Evolutionary conservation across 2,888 invertebrate species (phyloP), one percentile per base, ranked within the genome.

Genomic region (Lycia hirtaria): DNA sequence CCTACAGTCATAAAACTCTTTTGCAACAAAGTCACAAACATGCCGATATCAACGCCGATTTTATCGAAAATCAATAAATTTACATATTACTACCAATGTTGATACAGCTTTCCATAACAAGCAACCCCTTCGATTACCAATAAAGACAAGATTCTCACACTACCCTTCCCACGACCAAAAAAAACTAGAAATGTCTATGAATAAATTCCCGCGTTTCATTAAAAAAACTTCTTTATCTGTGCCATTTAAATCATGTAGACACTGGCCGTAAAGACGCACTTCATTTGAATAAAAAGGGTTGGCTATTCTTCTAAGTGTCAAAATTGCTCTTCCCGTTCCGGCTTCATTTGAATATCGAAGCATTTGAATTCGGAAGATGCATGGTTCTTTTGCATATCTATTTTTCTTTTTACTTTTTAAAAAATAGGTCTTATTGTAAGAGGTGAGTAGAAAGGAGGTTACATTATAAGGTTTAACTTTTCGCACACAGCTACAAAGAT

Each of bases 221-320:
- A 60, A 78, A 77, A n/a, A 75, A 65, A 77, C 78, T 71, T 74
- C 75, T 83, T 87, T 87, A 86, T 86, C 85, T 85, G 73, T 76
- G 70, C 71, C 76, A 47, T 56, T 76, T 80, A 78, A 75, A 69
- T 67, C 45, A 47, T 47, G 56, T 64, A 68, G 71, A 80, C 75
- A 82, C 86, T 86, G 85, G 81, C 80, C 82, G 76, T 76, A 81
- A 78, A 81, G 77, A 80, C 71, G 72, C 75, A 79, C 79, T 73
- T 75, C 80, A 89, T 89, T 89, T 89, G 81, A 89, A 90, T 89
- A 87, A 79, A 75, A 80, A 83, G 84, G 84, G 87, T 86, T 85
- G 75, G 71, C 81, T 76, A 90, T 91, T 92, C 89, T 90, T 85
- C 80, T 70, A 76, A 87, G 92, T 91, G 92, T 91, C 90, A 90